Percentiles rank a stretch among this genome's conserved stretches.
Evolutionary conservation across 2,797 vertebrate species (phyloP).

Genomic region (Siniperca scherzeri): DNA sequence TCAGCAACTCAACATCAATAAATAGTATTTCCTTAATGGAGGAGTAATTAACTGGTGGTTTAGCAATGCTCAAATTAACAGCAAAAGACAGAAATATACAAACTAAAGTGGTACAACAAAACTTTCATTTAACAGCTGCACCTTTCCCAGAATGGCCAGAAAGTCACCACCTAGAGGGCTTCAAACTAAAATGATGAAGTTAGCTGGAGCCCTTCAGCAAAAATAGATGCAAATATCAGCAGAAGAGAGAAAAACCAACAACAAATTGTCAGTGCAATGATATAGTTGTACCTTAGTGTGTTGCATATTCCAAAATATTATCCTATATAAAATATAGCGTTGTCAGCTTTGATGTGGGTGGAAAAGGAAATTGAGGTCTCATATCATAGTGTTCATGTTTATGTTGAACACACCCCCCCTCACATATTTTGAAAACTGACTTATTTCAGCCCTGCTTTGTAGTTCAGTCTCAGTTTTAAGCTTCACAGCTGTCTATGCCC

Average conservation of each 20-base stretch:
- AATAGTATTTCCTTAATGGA: neutral
- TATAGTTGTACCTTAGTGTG: neutral
- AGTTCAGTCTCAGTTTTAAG: too few species aligned
- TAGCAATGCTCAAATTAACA: neutral
- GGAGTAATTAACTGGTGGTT: neutral
- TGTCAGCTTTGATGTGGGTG: too few species aligned
- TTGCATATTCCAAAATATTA: neutral
- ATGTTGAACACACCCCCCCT: neutral
- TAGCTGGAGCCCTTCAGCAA: neutral
- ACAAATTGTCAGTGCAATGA: neutral
- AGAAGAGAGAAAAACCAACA: neutral
- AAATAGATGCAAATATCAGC: neutral
- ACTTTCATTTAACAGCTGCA: neutral
- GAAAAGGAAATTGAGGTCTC: neutral
- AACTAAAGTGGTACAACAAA: neutral
- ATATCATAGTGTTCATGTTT: neutral
- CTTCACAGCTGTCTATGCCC: neutral
- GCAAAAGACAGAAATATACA: conserved; percentile 10
- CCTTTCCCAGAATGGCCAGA: neutral
- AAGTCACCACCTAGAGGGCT: too few species aligned
- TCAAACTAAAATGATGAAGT: neutral
- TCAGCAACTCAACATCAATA: conserved; percentile 7
- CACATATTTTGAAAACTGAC: neutral
- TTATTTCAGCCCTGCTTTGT: neutral
- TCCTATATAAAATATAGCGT: neutral